Evolutionary conservation across 2,888 invertebrate species (phyloP), one percentile per base, ranked within the genome.

Genomic region (Heliconius hortense): DNA sequence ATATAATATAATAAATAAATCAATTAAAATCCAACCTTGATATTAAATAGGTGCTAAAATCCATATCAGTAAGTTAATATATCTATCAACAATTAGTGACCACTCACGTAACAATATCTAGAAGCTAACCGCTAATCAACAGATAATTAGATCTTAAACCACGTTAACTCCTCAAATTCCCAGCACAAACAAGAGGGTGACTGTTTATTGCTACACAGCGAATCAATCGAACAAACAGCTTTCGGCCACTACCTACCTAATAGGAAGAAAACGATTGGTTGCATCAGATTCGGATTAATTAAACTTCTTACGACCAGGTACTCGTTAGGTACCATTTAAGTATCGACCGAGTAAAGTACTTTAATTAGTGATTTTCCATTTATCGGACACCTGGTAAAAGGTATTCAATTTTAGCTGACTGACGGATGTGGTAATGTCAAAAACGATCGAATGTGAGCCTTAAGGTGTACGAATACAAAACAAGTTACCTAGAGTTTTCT

Each of bases 281-380:
- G 86, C 91, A 87, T 90, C 90, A 89, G 86, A 83, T 76, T 82
- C 85, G 86, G 89, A 92, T 91, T 92, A 92, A 93, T 93, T 92
- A 91, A 90, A 90, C 87, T 90, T 88, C 86, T 88, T 89, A 89
- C 88, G 87, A 87, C 83, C 85, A 81, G 87, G 82, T 84, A 85
- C 85, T 86, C 85, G 82, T 86, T 86, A 84, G 43, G 43, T 88
- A 87, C 89, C 87, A 90, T 91, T 91, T 88, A 88, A 86, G 85
- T 87, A 86, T 84, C 84, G 81, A 78, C 83, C 81, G 82, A 84
- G 84, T 87, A 85, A 88, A 90, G 87, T 90, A 89, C 87, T 90
- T 91, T 91, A 93, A 93, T 92, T 92, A 93, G 91, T 89, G 88
- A 88, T 90, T 92, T 91, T 90, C 91, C 89, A 91, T 91, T 90